phyloP scores from a whole-genome alignment of 1,140 invertebrate species.

The Zaprionus africanus region DNA sequence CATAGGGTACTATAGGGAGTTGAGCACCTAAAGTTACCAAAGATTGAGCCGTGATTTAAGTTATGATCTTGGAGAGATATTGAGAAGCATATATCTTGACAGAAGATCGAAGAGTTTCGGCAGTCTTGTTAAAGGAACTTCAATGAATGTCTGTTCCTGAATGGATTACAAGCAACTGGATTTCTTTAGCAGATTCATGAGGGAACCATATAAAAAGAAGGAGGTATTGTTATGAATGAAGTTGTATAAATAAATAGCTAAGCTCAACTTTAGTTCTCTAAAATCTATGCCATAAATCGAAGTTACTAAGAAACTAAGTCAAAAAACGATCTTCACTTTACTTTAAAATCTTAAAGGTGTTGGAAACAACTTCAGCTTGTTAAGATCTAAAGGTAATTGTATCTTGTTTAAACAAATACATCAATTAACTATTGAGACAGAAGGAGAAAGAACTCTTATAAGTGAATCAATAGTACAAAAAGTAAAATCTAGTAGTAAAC shows the following conservation, averaged over 20 bases:
- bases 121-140: background rate
- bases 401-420: too few relatives aligned
- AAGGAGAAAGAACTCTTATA: background rate
- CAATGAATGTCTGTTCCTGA: background rate
- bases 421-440: too few relatives aligned
- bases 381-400: background rate
- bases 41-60: constrained; percentile 5
- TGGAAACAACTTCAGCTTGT: too few relatives aligned
- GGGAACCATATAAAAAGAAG: too few relatives aligned
- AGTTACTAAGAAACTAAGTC: too few relatives aligned
- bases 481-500: background rate
- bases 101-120: background rate
- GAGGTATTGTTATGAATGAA: too few relatives aligned
- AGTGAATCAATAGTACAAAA: accelerated
- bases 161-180: too few relatives aligned
- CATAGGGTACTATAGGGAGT: background rate
- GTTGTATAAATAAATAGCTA: too few relatives aligned
- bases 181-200: background rate
- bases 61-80: background rate
- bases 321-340: too few relatives aligned
- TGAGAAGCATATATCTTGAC: background rate
- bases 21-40: background rate
- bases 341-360: too few relatives aligned
- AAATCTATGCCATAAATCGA: too few relatives aligned
- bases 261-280: too few relatives aligned